Evolutionary conservation across 2,888 invertebrate species (phyloP).

Genomic region (Thysanoteuthis rhombus): DNA sequence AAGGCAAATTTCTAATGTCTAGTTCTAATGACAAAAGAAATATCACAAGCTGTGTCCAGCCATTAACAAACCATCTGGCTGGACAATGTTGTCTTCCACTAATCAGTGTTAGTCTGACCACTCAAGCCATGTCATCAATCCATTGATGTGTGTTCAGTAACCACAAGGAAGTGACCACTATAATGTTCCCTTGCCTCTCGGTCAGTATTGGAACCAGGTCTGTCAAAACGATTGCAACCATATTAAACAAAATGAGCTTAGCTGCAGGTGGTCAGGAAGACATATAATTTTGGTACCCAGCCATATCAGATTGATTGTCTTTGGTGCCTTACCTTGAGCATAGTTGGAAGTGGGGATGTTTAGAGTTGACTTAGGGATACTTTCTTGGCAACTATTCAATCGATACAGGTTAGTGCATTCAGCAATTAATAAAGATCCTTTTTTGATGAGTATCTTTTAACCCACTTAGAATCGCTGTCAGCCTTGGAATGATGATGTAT

Average conservation of each 20-base stretch:
- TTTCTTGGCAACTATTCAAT: neutral
- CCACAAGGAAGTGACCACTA: slow-evolving; percentile 12
- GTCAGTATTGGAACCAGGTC: neutral
- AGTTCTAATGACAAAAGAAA: neutral
- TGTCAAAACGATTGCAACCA: neutral
- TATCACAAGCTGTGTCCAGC: neutral
- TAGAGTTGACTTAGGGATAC: neutral
- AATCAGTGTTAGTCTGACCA: neutral
- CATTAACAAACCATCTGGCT: neutral
- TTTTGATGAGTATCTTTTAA: neutral
- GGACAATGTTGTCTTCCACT: neutral
- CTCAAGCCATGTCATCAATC: neutral
- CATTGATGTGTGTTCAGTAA: neutral
- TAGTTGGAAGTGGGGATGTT: neutral
- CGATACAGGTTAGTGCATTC: neutral
- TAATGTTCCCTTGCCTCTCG: neutral
- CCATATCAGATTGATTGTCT: neutral
- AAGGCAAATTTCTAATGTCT: neutral
- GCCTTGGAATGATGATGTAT: neutral
- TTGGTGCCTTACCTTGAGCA: neutral
- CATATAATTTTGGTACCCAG: slow-evolving; percentile 1
- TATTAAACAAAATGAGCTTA: neutral
- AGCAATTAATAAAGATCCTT: neutral
- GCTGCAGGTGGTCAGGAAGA: neutral
- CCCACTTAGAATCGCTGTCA: neutral